Percentiles rank a stretch among this genome's conserved stretches.
Conservation (phyloP, 2,113 vertebrate species). For the Bungarus multicinctus region DNA sequence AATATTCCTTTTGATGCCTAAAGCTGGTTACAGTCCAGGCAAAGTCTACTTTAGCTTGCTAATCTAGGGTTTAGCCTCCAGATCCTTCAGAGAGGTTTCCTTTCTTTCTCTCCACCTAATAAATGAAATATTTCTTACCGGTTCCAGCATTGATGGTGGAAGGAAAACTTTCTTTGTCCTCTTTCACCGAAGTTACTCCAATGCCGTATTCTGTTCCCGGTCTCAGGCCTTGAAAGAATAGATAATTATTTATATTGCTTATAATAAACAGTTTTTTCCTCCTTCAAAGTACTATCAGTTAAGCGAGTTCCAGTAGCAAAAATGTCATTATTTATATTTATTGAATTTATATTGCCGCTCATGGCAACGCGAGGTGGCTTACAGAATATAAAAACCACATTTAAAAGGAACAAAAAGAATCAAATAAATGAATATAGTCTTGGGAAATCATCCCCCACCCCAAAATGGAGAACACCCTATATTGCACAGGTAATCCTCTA, state of each 20-base stretch:
- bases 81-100: background rate
- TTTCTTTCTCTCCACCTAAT: background rate
- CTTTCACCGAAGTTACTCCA: constrained; percentile 91
- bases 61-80: background rate
- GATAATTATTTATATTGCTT: background rate
- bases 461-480: too few species aligned
- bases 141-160: constrained; percentile 93
- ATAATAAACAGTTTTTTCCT: background rate
- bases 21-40: background rate
- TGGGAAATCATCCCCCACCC: too few species aligned
- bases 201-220: constrained; percentile 96
- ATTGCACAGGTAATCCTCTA: too few species aligned
- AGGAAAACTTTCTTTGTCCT: constrained; percentile 86
- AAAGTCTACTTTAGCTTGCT: background rate
- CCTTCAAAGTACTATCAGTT: background rate
- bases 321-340: background rate
- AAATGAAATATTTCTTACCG: constrained; percentile 69
- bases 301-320: too few species aligned
- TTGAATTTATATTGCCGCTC: too few species aligned
- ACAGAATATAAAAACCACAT: too few species aligned
- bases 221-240: constrained; percentile 75
- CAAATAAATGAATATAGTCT: too few species aligned
- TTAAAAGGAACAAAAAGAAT: too few species aligned
- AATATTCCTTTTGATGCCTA: background rate
- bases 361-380: too few species aligned